Percentiles rank a stretch among this genome's conserved stretches.
Conservation (phyloP, 2,113 vertebrate species). For the Zosterops japonicus region DNA sequence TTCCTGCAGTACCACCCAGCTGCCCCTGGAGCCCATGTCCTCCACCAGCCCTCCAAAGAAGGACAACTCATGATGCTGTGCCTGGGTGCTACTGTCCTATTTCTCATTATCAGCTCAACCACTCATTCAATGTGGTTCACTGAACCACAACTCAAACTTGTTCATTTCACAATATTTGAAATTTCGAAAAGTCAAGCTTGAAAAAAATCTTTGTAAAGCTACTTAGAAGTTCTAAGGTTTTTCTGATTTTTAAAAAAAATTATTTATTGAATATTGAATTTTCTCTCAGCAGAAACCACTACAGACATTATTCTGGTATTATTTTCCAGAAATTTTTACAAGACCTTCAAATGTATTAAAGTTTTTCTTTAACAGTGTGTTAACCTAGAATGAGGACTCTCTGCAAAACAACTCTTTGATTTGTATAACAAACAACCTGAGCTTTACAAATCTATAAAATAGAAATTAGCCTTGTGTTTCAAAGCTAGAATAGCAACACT, state of each 20-base stretch:
- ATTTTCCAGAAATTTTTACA: neutral
- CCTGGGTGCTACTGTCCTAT: neutral
- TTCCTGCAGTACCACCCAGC: neutral
- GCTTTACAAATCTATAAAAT: neutral
- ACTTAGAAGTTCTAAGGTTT: neutral
- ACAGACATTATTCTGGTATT: neutral
- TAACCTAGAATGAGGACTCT: neutral
- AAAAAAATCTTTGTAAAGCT: neutral
- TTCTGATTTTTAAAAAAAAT: neutral
- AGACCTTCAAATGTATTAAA: neutral
- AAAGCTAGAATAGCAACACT: neutral
- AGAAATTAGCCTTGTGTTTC: neutral
- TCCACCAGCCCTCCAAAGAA: neutral
- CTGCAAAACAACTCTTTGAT: neutral
- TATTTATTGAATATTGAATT: neutral
- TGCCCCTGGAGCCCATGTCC: accelerated
- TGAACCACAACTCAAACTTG: neutral
- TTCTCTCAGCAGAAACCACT: neutral
- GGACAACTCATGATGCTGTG: accelerated
- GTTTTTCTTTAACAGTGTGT: neutral
- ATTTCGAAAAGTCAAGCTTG: neutral
- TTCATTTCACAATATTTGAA: neutral
- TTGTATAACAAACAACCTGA: neutral
- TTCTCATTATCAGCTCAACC: neutral
- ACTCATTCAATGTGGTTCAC: neutral